Percentiles rank a stretch among this genome's conserved stretches.
phyloP scores from a whole-genome alignment of 2,797 vertebrate genomes.

The Pteronotus mesoamericanus region DNA sequence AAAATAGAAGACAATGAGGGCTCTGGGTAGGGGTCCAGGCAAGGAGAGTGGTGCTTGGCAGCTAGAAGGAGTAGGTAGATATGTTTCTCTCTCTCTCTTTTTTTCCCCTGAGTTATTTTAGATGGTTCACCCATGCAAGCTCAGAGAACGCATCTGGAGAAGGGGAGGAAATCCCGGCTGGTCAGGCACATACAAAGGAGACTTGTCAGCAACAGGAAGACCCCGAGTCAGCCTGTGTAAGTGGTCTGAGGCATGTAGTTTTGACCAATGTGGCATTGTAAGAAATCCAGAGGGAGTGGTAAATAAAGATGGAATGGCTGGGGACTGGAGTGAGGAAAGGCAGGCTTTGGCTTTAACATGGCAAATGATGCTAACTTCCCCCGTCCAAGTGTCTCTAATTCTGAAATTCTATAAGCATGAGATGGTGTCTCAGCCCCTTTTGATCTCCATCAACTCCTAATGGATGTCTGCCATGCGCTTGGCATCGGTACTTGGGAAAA shows the following conservation, averaged over 20 bases:
- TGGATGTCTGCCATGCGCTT: constrained; percentile 29
- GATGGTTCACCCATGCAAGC: neutral
- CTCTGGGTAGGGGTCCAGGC: no score
- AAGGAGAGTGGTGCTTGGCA: neutral
- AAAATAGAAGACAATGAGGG: neutral
- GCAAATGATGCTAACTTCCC: neutral
- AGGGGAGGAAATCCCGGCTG: neutral
- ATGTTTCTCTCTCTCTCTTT: neutral
- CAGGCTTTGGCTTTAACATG: neutral
- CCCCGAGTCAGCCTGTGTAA: neutral
- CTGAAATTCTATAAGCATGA: constrained; percentile 57
- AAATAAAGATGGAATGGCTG: neutral
- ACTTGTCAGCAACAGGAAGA: neutral
- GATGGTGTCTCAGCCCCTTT: constrained; percentile 19
- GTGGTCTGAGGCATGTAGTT: neutral
- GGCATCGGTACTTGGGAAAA: constrained; percentile 47
- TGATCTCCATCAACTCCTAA: neutral
- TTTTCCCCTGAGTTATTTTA: neutral
- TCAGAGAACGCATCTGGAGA: neutral
- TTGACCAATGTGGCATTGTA: neutral
- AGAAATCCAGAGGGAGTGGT: neutral
- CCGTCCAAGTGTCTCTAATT: constrained; percentile 19
- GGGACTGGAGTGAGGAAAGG: neutral
- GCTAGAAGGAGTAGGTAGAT: neutral
- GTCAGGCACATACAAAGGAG: neutral